Base-by-base conservation (phyloP, 2,113 vertebrate species). In the Arothron firmamentum region DNA sequence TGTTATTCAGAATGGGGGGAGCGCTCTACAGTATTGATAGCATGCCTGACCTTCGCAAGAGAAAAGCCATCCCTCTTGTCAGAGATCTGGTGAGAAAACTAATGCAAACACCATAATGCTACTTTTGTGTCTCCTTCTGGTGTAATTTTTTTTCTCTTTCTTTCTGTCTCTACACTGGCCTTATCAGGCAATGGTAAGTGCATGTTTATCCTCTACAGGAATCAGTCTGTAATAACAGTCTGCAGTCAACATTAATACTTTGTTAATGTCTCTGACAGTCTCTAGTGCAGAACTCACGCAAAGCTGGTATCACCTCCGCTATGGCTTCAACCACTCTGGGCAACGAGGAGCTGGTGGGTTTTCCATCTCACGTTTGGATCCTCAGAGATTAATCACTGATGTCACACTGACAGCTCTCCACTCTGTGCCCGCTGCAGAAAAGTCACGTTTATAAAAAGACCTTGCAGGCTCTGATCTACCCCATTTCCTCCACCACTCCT, bases 371-470 rank as follows among this genome's bases (percentile, higher is more conserved):
- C 7, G 4, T 56, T 5, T 69, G 19, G 56, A 14, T 70, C 42
- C 56, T 65, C 11, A 12, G 13, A 2, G 10, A 16, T 55, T n/a
- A 19, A 49, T 60, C 34, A 11, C 15, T 48, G 1, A 3, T 31
- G n/a, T 65, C 16, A 56, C 60, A 62, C 53, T 19, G 16, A n/a
- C 56, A 21, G 57, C 31, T 59, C 17, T 66, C 52, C 12, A 43
- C 18, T 67, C 52, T 0, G 0, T 58, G 56, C 48, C 17, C 53
- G 21, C 77, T 85, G 49, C 82, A 99, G 97, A 99, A 99, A 91
- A 95, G 94, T 74, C 97, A 98, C 72, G 97, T 99, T 89, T 98
- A 98, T 90, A 97, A 98, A 89, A 99, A 99, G 91, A 98, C 96
- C 69, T 90, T 99, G 78, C 97, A 99, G 91, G 97, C 97, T 86